Base-by-base conservation (phyloP, 2,113 vertebrate species). In the Corynorhinus townsendii region DNA sequence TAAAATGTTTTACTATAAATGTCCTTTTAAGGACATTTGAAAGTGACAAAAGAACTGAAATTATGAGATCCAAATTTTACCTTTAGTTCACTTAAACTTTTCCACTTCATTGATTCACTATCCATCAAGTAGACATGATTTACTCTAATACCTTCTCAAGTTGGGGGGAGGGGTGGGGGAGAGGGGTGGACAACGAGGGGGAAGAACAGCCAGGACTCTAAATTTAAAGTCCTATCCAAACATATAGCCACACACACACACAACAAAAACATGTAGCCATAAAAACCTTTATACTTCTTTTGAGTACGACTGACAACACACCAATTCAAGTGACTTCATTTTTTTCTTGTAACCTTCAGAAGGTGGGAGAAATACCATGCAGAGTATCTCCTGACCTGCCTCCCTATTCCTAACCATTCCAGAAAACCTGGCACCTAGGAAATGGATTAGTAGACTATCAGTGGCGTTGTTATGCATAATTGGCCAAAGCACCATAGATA, bases 261-360 rank as follows among this genome's bases (percentile, higher is more conserved):
- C 22, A 47, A 49, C 14, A 49, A 64, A 52, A 83, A 88, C 22
- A 76, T 4, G 81, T 10, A 88, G 15, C 24, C 19, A 89, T 43
- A 38, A 81, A 87, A 84, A 77, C 64, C 26, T 85, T 90, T 69
- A 86, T 45, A 76, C 43, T 43, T 95, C 22, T 59, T 62, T 62
- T 62, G 47, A 49, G 47, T 49, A 28, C 12, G 59, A 80, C 11
- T 69, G 73, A 95, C 54, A 92, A 94, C 54, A 49, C n/a, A 79
- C 93, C 77, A 86, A 94, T 93, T 90, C 82, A 92, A 94, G 26
- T 66, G 80, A 95, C 66, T 97, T 92, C 45, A 82, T 91, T 94
- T 95, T 95, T 94, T 90, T 76, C 77, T 69, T 94, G 84, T 54
- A 15, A 81, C 83, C 85, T 96, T 95, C 82, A 90, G 86, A 95